Base-by-base conservation (phyloP, 92 coral and sea anemone genomes). In the Meandrina meandrites region DNA sequence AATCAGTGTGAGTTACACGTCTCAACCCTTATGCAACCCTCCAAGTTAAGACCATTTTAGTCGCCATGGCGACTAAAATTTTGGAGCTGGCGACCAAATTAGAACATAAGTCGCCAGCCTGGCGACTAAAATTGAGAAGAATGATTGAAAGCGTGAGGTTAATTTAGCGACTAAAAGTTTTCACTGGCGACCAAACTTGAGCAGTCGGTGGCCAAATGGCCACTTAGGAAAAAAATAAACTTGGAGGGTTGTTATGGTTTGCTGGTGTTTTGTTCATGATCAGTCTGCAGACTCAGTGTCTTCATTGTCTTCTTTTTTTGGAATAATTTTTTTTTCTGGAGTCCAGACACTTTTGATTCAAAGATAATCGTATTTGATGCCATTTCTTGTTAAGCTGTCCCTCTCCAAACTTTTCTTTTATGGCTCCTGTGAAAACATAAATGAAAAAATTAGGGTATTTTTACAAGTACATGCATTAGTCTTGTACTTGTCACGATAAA, bases 291-390 rank as follows among this genome's bases (percentile, higher is more conserved):
- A 60, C 68, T 60, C n/a, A n/a, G 14, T 5, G n/a, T 18, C 22
- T 18, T 60, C 68, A 40, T 40, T 40, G 45, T 40, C 45, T 40
- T 17, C 68, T n/a, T n/a, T 60, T n/a, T n/a, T 18, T n/a, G n/a
- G n/a, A 18, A n/a, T 5, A n/a, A 60, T 18, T 18, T 60, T 60
- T 60, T 17, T n/a, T 60, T n/a, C 17, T 77, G 35, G 62, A 47
- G 30, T 56, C 71, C 48, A 79, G 28, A n/a, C 83, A 79, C n/a
- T 79, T 79, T 58, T 79, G 72, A 22, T 79, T 79, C 3, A 79
- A 22, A 7, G 83, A 54, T 28, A 53, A 68, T 45, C 83, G 9
- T 34, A 79, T 56, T 14, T 11, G 22, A 6, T 9, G 27, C 83
- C 83, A 56, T 35, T 79, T 57, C 71, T 79, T 79, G 10, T 22